Evolutionary conservation across 2,113 vertebrate species (phyloP), one percentile per base, ranked within the genome.

Genomic region (Platichthys flesus): DNA sequence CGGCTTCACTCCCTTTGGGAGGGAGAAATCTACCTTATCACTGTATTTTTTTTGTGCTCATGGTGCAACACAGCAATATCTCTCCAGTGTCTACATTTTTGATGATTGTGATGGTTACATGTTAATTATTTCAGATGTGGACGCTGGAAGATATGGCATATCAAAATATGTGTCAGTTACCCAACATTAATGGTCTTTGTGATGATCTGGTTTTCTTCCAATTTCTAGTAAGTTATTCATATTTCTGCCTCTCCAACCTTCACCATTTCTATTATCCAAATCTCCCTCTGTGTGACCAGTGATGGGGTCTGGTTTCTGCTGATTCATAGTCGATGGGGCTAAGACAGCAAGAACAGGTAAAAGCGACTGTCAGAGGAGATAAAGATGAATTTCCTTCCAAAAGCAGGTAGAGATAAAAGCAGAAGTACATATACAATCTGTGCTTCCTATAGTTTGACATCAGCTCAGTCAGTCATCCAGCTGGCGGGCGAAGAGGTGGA

Each of bases 281-380:
- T 57, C 35, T 68, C 57, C 21, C 10, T 76, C 60, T 24, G 0
- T 62, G 47, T 52, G 78, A 85, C 73, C 55, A 12, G 20, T 59
- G 60, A 75, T 69, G 54, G 75, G 24, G 75, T 78, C 52, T 55
- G 60, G 62, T 71, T 78, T 77, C 35, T 86, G 85, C 85, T 86
- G 83, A 85, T 78, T 84, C 85, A 58, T 57, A 16, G 31, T 12
- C 24, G 76, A 82, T 83, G 78, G 55, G 57, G 78, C 78, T 84
- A 74, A 85, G 79, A 65, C 88, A 85, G 88, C 78, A 76, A 1
- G 26, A 57, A 42, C 37, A 69, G 85, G 76, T 77, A 83, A 73
- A 67, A 63, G 69, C 13, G 21, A 78, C 26, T 74, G 52, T 75
- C 52, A 62, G 60, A 28, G 58, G 21, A 78, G 84, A 90, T 91